A percentile compares a stretch with the other conserved stretches of the same genome.
Conservation (phyloP, 2,797 vertebrate genomes). For the Mus spretus region DNA sequence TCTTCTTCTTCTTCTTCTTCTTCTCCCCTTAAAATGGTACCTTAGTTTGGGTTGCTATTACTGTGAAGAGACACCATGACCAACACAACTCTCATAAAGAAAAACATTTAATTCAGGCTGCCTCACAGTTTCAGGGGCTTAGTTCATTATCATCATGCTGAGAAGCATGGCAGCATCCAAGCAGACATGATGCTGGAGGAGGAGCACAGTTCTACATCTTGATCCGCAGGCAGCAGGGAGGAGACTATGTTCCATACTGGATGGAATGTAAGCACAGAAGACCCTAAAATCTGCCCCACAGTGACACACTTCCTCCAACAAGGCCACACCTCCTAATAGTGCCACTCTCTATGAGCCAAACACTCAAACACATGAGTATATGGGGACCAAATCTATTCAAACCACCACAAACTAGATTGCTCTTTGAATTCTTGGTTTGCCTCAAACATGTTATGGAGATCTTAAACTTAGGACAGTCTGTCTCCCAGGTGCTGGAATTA, state of each 20-base stretch:
- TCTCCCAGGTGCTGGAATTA: neutral
- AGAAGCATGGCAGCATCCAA: neutral
- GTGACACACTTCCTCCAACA: neutral
- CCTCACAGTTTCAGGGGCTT: neutral
- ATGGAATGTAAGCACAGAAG: neutral
- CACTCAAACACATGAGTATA: neutral
- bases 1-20: no score
- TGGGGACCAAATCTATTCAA: neutral
- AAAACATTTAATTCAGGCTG: neutral
- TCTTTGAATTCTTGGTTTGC: neutral
- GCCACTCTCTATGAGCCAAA: neutral
- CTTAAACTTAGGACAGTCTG: neutral
- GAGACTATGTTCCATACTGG: neutral
- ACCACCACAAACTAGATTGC: neutral
- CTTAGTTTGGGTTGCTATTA: neutral
- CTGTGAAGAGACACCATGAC: neutral
- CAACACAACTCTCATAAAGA: neutral
- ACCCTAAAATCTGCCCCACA: neutral
- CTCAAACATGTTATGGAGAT: neutral
- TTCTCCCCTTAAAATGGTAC: neutral
- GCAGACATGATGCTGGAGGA: neutral
- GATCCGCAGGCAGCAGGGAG: neutral
- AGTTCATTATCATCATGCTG: neutral
- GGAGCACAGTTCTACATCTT: neutral
- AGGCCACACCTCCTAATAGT: neutral